These are phyloP conservation scores for Drosophila bipectinata DNA, from an alignment of 1,140 invertebrate genomes.

Conservation along the genomic window DNA sequence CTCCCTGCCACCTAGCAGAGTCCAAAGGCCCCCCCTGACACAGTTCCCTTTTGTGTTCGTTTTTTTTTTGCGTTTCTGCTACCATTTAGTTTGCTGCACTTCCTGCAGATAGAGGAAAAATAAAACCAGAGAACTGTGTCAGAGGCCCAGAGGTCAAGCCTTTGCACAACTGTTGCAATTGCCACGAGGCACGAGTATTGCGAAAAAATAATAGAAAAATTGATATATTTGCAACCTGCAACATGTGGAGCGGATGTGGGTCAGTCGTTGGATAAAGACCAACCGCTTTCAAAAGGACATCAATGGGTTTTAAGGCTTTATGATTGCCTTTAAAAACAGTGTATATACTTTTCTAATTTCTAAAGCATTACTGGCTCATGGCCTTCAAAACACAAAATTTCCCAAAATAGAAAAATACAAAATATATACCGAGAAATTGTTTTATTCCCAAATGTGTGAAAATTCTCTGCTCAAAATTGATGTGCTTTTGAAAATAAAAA, in stretches of 20 bases:
- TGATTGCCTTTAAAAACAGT: conserved; percentile 18
- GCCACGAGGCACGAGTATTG: neutral
- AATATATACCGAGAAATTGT: neutral
- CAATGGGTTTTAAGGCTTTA: conserved; percentile 23
- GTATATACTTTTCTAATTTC: too few relatives aligned
- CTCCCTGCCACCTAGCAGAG: neutral
- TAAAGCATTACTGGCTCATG: conserved; percentile 14
- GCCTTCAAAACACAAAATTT: conserved; percentile 16
- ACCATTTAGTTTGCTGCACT: conserved; percentile 43
- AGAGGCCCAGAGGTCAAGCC: conserved; percentile 54
- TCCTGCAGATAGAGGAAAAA: conserved; percentile 39
- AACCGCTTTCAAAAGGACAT: conserved; percentile 17
- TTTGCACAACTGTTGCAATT: conserved; percentile 30
- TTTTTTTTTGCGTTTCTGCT: conserved; percentile 2
- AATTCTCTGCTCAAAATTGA: conserved; percentile 12
- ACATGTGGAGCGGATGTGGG: conserved; percentile 32
- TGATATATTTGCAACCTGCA: conserved; percentile 11
- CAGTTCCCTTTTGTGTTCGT: neutral
- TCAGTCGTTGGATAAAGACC: conserved; percentile 2
- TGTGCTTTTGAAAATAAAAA: conserved; percentile 9
- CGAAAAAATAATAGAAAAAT: too few relatives aligned
- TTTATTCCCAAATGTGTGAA: conserved; percentile 44
- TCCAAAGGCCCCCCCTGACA: neutral
- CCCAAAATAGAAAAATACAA: conserved; percentile 6
- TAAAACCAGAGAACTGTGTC: conserved; percentile 48